Percentiles rank a stretch among this genome's conserved stretches.
Evolutionary conservation across 2,888 invertebrate genomes (phyloP).

Genomic region (Heliconius charithonia): DNA sequence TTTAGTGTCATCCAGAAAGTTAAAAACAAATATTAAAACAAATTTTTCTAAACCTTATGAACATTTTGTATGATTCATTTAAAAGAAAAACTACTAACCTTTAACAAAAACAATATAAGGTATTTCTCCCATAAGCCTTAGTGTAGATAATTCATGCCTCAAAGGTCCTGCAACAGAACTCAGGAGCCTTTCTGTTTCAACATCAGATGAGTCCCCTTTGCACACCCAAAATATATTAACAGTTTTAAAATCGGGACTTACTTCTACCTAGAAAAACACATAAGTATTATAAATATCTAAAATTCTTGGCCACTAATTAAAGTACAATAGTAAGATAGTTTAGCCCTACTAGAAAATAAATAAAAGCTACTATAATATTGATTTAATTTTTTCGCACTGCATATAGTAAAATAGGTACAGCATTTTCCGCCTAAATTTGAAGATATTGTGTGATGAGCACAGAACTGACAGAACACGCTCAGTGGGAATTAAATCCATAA

Average conservation of each 20-base stretch:
- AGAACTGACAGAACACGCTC: too few species aligned
- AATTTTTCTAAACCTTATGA: too few species aligned
- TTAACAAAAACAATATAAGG: conserved; percentile 89
- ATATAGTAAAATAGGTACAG: too few species aligned
- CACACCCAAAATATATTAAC: conserved; percentile 90
- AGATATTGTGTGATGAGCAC: too few species aligned
- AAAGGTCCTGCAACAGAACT: conserved; percentile 83
- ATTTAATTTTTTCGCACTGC: background rate
- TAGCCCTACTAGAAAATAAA: background rate
- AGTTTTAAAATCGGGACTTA: conserved; percentile 86
- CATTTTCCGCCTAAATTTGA: background rate
- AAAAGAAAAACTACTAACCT: conserved; percentile 64
- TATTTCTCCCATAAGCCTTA: conserved; percentile 89
- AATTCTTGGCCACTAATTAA: background rate
- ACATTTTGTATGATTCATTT: too few species aligned
- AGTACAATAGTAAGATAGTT: background rate
- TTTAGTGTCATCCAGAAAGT: too few species aligned
- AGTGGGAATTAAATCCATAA: background rate
- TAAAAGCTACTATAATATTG: background rate
- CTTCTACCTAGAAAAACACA: conserved; percentile 76
- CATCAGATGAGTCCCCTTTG: conserved; percentile 78
- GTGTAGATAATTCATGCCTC: conserved; percentile 88
- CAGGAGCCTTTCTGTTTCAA: conserved; percentile 81
- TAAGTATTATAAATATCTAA: background rate
- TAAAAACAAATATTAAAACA: too few species aligned